These are phyloP conservation scores for Hypotaenidia okinawae DNA, from an alignment of 2,797 vertebrate genomes.

Conservation along the genomic window DNA sequence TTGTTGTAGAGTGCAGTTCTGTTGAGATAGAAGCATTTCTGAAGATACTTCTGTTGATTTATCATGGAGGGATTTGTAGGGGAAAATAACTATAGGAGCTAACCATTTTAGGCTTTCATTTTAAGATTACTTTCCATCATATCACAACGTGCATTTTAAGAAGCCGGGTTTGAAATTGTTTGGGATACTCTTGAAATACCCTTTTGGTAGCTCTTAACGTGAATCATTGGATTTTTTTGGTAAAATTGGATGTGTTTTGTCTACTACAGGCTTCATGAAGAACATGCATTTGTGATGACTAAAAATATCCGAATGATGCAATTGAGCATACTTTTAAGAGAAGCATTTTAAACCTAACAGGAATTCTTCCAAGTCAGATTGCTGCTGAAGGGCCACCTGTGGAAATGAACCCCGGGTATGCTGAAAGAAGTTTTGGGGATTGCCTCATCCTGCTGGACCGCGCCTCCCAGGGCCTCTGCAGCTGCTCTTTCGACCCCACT, in stretches of 20 bases:
- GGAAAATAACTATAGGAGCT: background rate
- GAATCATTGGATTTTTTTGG: background rate
- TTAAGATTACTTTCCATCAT: background rate
- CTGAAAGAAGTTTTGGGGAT: background rate
- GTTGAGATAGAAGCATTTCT: background rate
- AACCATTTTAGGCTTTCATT: background rate
- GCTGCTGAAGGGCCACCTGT: background rate
- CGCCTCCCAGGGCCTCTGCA: fast-evolving
- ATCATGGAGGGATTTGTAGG: background rate
- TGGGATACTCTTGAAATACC: background rate
- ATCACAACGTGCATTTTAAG: background rate
- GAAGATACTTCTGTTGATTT: background rate
- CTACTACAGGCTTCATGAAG: background rate
- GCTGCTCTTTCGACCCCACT: background rate
- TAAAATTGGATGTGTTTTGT: background rate
- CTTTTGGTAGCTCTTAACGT: fast-evolving
- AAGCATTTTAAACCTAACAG: background rate
- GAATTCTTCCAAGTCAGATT: no score
- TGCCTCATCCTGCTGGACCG: background rate
- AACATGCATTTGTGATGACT: fast-evolving
- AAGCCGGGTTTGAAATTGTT: background rate
- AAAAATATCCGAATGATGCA: fast-evolving
- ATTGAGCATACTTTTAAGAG: background rate
- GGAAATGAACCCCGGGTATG: background rate
- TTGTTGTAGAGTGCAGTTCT: background rate